phyloP scores from a whole-genome alignment of 1,140 invertebrate genomes.

The Monomorium pharaonis region DNA sequence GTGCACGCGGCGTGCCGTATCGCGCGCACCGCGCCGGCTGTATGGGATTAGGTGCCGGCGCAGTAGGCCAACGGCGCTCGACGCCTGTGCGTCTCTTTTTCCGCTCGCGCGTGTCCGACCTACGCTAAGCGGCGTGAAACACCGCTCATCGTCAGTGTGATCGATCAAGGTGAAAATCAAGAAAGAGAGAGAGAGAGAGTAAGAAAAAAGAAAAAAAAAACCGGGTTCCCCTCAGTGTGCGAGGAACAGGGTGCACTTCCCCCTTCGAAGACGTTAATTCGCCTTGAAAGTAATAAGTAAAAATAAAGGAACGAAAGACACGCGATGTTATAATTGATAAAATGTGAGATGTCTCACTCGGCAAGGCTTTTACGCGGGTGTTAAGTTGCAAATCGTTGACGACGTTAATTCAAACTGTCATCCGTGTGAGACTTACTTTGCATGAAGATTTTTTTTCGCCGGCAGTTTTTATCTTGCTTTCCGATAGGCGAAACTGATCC shows the following conservation, averaged over 20 bases:
- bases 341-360: not conserved
- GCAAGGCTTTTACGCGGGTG: not conserved
- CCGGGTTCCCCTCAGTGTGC: not conserved
- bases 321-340: not conserved
- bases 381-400: not conserved
- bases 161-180: slow-evolving; percentile 8
- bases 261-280: not conserved
- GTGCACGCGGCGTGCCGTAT: slow-evolving; percentile 67
- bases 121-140: slow-evolving; percentile 62
- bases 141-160: slow-evolving; percentile 22
- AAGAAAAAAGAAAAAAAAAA: not conserved
- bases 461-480: not conserved
- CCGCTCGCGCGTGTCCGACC: slow-evolving; percentile 63
- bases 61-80: slow-evolving; percentile 84
- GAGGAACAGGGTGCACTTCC: not conserved
- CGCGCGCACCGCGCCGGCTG: slow-evolving; percentile 57
- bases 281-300: not conserved
- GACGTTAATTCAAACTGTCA: not conserved
- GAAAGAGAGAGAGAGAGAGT: not conserved
- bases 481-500: not conserved
- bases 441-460: not conserved
- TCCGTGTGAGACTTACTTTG: not conserved
- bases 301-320: not conserved
- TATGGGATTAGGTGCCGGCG: slow-evolving; percentile 77
- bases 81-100: slow-evolving; percentile 76